A percentile compares a stretch with the other conserved stretches of the same genome.
phyloP scores from a whole-genome alignment of 2,888 invertebrate species.

The Abscondita cerata region DNA sequence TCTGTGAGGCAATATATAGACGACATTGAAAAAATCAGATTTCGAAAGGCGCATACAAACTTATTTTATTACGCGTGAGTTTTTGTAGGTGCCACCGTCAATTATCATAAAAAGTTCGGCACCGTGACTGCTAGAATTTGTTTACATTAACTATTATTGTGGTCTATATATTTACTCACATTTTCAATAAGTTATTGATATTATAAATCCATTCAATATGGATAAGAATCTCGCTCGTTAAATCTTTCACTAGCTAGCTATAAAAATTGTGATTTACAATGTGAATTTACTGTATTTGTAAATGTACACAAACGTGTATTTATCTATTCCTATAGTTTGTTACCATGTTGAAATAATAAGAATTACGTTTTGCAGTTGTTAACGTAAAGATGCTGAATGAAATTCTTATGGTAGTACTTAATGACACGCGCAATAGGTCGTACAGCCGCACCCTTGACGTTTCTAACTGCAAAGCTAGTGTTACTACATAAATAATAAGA shows the following conservation, averaged over 20 bases:
- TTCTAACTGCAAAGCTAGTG: constrained; percentile 4
- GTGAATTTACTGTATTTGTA: constrained; percentile 29
- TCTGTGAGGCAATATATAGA: constrained; percentile 12
- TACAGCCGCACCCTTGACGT: no score
- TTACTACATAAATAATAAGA: constrained; percentile 3
- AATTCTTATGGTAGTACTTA: no score
- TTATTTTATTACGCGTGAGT: no score
- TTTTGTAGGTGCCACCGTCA: constrained; percentile 15
- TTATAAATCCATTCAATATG: constrained; percentile 28
- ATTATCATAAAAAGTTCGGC: constrained; percentile 8
- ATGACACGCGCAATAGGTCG: no score
- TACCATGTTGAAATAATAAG: constrained; percentile 11
- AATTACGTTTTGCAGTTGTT: constrained; percentile 11
- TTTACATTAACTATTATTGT: not conserved
- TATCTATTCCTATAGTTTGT: constrained; percentile 22
- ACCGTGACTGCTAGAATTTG: not conserved
- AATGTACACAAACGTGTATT: constrained; percentile 21
- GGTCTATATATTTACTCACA: constrained; percentile 11
- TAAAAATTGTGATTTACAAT: constrained; percentile 39
- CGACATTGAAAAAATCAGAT: no score
- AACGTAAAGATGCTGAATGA: not conserved
- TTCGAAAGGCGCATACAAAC: no score
- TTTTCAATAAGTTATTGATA: constrained; percentile 32
- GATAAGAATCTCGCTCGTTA: constrained; percentile 39
- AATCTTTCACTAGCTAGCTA: constrained; percentile 40